These are phyloP conservation scores for Coptodon bakossiorum DNA, from an alignment of 2,113 vertebrate species.

Conservation along the genomic window DNA sequence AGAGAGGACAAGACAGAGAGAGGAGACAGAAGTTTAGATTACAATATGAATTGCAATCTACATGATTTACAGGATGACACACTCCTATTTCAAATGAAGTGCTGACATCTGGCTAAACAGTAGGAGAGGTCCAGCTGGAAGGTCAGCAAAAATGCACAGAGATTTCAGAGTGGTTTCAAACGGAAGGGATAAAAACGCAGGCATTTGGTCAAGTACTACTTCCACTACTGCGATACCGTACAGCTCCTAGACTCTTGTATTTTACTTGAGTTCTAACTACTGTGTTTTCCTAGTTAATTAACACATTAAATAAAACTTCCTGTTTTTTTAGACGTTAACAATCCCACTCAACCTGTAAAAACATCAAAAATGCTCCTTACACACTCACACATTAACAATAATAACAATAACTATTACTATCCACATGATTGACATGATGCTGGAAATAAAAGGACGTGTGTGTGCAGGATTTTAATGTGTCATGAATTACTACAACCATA, in stretches of 20 bases:
- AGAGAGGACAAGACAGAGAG: slow-evolving; percentile 19
- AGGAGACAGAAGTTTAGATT: slow-evolving; percentile 49
- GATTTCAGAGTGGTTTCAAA: background rate
- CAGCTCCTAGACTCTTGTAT: background rate
- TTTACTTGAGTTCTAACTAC: background rate
- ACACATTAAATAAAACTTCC: background rate
- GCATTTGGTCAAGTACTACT: background rate
- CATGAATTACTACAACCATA: background rate
- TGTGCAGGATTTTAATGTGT: background rate
- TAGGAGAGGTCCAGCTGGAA: slow-evolving; percentile 17
- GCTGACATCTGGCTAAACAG: slow-evolving; percentile 42
- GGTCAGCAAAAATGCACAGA: slow-evolving; percentile 11
- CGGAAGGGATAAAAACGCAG: background rate
- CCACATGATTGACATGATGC: background rate
- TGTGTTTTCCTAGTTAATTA: background rate
- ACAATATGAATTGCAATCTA: slow-evolving; percentile 4
- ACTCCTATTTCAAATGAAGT: slow-evolving; percentile 32
- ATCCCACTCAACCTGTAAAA: background rate
- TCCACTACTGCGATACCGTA: background rate
- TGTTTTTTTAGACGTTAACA: background rate
- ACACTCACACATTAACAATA: background rate
- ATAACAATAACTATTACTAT: background rate
- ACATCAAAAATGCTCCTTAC: background rate
- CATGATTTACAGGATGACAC: slow-evolving; percentile 32
- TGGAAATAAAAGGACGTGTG: background rate